Evolutionary conservation across 2,797 vertebrate genomes (phyloP), one percentile per base, ranked within the genome.

Genomic region (Pagetopsis macropterus): DNA sequence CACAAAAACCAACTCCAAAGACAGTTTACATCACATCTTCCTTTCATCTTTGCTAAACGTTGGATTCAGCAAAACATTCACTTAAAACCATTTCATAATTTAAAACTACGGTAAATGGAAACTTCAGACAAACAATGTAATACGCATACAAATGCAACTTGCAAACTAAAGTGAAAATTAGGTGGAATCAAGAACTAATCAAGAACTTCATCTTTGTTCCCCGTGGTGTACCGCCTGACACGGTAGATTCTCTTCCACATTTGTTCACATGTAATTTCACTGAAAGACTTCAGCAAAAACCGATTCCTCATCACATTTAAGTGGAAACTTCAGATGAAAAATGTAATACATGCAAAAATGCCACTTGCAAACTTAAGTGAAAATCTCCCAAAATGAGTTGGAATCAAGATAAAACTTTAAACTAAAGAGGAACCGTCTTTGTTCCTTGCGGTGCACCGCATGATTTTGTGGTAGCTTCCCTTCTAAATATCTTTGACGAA

Each of bases 1-100:
- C 76, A 62, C 70, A 69, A 71, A 74, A 52, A 21, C 67, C 6
- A 8, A 49, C 69, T 76, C 71, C 81, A 71, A 66, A 79, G 51
- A 74, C 67, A 41, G 81, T 89, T 92, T 90, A 87, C 87, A 79
- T 91, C 85, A 90, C 57, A 50, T 85, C 72, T 50, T 58, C 62
- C 75, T 86, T 90, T 92, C 79, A 91, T 90, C 84, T 84, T n/a
- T 58, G 62, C 71, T 77, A 71, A 87, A 79, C 10, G 33, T 76
- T 75, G 16, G 48, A 75, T 76, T 84, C 67, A 84, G 68, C 72
- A 66, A 89, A 90, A 71, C 33, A 67, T 84, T 68, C 64, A 50
- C 17, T 68, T 66, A 56, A 43, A n/a, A 55, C 70, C 33, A 52
- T 82, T 82, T 80, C 27, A 76, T 81, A 76, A 82, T 63, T 56